Base-by-base conservation (phyloP, 2,113 vertebrate genomes). In the Prinia subflava region DNA sequence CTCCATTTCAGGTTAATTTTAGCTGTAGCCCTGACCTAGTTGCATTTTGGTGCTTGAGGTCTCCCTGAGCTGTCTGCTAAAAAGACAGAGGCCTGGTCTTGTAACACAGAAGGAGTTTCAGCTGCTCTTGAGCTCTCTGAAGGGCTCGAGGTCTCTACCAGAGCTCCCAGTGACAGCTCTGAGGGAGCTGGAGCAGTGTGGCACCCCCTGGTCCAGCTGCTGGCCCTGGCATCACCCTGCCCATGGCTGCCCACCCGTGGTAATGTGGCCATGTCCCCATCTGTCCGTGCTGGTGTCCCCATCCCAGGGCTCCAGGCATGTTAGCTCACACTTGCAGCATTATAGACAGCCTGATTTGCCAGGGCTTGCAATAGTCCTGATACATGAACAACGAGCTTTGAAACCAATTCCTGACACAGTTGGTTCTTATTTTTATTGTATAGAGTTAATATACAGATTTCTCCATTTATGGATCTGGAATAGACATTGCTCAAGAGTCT, bases 61-160 rank as follows among this genome's bases (percentile, higher is more conserved):
- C 27, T 90, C 57, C 53, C 13, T 15, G 33, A 59, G 9, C 5
- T 59, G 5, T 59, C 47, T 80, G 28, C 41, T 71, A 23, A 62
- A 50, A 71, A 49, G 31, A 42, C 16, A 42, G 46, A 76, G 5
- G 15, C 27, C 52, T 30, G 35, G 19, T 60, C 30, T 13, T 68
- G 52, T 52, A 44, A 60, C 83, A 35, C 30, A 80, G 30, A 53
- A 42, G 3, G 27, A 56, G 19, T 37, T 24, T 50, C 56, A 63
- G 7, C 25, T 83, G 71, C 42, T 62, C 0, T 0, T 69, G 35
- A 73, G 69, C 46, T 39, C 7, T 69, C 2, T 28, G 46, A 15
- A 59, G 52, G 57, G 42, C n/a, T 85, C 0, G 1, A 0, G 0
- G 39, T 47, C 2, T 75, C 30, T 37, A 0, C 55, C 20, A 41